Evolutionary conservation across 2,888 invertebrate species (phyloP), one percentile per base, ranked within the genome.

Genomic region (Brachyptera risi): DNA sequence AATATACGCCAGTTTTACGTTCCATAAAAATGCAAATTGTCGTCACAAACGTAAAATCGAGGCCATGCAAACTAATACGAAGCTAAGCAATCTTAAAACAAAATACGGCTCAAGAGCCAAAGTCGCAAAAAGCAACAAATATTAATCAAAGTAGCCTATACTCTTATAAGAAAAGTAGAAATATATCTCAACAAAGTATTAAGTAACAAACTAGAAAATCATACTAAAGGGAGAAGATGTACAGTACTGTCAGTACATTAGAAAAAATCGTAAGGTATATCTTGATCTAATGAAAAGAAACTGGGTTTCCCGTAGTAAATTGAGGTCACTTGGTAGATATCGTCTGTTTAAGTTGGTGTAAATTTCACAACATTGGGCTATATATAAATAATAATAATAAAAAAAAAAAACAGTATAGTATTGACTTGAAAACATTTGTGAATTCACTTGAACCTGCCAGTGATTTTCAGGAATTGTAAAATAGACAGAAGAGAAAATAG

Each of bases 371-470:
- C 37, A 54, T 35, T 27, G n/a, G n/a, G n/a, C n/a, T n/a, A n/a
- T n/a, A n/a, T n/a, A n/a, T n/a, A n/a, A 19, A 3, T 44, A 44
- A 44, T 7, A 44, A 44, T 44, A 44, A 44, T 44, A 44, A 44
- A 44, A n/a, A n/a, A n/a, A n/a, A n/a, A n/a, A n/a, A n/a, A n/a
- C n/a, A n/a, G n/a, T n/a, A 26, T 37, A 54, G 35, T 31, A 54
- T 35, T 54, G 51, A 51, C 51, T 51, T 31, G 37, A 54, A 54
- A 54, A 54, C 35, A 19, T 54, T 26, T 51, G n/a, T 4, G 44
- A 17, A 17, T 54, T 54, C 54, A 54, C 54, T 31, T 54, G 54
- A 54, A 37, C 54, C 54, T 35, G 54, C 54, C 54, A 54, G 54
- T 54, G 54, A 54, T 35, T 35, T 17, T n/a, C n/a, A n/a, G n/a